phyloP scores from a whole-genome alignment of 1,140 invertebrate genomes.

The Cyclina sinensis region DNA sequence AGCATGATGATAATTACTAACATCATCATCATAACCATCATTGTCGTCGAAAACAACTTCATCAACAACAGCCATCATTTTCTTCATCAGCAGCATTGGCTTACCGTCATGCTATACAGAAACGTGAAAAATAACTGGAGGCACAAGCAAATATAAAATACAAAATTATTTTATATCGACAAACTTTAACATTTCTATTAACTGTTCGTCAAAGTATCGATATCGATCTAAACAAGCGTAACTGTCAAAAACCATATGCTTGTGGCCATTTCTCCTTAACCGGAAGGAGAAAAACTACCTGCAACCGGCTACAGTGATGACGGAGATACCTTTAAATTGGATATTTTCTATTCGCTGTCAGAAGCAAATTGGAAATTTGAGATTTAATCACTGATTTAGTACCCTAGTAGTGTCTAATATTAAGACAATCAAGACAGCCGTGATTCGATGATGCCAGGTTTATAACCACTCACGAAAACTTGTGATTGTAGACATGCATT shows the following conservation, averaged over 20 bases:
- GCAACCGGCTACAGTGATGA: background rate
- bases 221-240: background rate
- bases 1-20: too few species aligned
- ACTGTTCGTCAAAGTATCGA: too few species aligned
- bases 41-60: too few species aligned
- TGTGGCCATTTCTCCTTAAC: background rate
- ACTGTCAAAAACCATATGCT: background rate
- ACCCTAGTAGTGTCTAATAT: background rate
- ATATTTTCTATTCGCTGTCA: background rate
- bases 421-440: constrained; percentile 12
- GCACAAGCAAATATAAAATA: too few species aligned
- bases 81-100: too few species aligned
- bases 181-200: too few species aligned
- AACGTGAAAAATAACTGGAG: too few species aligned
- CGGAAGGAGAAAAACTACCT: background rate
- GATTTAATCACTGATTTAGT: constrained; percentile 8
- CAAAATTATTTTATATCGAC: too few species aligned
- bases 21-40: too few species aligned
- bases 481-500: constrained; percentile 38
- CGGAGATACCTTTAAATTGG: background rate
- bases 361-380: constrained; percentile 13
- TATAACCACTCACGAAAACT: constrained; percentile 57
- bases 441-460: constrained; percentile 16
- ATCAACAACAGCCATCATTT: too few species aligned
- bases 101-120: too few species aligned